Conservation (phyloP, 2,888 invertebrate genomes). For the Colletes collaris region DNA sequence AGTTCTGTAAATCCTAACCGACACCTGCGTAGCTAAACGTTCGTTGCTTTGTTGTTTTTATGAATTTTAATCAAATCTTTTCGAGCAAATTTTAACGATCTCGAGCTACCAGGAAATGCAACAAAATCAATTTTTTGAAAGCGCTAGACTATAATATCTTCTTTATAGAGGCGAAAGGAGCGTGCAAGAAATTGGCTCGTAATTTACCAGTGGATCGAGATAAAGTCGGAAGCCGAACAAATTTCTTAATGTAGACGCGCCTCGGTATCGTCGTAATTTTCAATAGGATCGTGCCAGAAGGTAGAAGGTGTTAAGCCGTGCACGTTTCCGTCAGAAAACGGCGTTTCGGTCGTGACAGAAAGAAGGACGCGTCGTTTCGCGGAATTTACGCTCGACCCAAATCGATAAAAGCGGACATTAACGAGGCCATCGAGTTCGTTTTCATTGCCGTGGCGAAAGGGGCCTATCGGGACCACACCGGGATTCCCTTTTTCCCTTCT, state of each 20-base stretch:
- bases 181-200: conserved; percentile 59
- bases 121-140: no score
- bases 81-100: no score
- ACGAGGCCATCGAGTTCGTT: conserved; percentile 79
- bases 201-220: conserved; percentile 50
- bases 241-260: conserved; percentile 58
- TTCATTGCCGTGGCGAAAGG: conserved; percentile 74
- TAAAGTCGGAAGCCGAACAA: conserved; percentile 62
- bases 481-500: conserved; percentile 7
- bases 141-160: no score
- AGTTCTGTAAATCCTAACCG: no score
- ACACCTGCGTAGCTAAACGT: no score
- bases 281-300: conserved; percentile 32
- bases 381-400: conserved; percentile 71
- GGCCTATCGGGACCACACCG: conserved; percentile 46
- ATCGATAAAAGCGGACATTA: conserved; percentile 80
- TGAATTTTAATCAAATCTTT: no score
- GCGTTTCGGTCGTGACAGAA: conserved; percentile 19
- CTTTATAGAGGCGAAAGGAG: not conserved
- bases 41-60: no score
- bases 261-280: conserved; percentile 62
- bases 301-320: conserved; percentile 56
- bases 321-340: conserved; percentile 35
- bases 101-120: no score
- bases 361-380: conserved; percentile 39